A percentile compares a stretch with the other conserved stretches of the same genome.
phyloP scores from a whole-genome alignment of 1,140 invertebrate genomes.

The Polypedilum vanderplanki region DNA sequence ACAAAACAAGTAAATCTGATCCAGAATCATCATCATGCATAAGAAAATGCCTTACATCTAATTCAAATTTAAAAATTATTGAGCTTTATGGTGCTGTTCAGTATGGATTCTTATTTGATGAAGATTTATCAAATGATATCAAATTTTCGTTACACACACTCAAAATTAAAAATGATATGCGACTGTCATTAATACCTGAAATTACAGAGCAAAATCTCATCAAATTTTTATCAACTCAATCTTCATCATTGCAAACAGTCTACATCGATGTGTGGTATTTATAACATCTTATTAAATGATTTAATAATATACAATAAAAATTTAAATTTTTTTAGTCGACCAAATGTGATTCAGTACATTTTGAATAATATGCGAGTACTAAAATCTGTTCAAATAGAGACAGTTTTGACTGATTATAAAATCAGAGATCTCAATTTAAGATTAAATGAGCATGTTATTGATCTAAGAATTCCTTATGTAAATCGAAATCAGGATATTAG shows the following conservation, averaged over 20 bases:
- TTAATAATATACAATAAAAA: no score
- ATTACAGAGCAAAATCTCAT: background rate
- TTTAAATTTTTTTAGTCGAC: no score
- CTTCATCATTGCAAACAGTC: background rate
- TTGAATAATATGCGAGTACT: background rate
- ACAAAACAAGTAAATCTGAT: background rate
- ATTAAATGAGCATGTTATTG: background rate
- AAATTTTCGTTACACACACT: background rate
- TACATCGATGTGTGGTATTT: background rate
- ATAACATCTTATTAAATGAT: no score
- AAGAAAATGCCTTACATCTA: background rate
- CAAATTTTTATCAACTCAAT: background rate
- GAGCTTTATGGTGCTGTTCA: background rate
- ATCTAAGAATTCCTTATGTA: background rate
- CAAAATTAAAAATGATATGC: slow-evolving; percentile 9
- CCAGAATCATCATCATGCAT: background rate
- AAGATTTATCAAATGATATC: background rate
- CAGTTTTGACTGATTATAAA: background rate
- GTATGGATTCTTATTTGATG: background rate
- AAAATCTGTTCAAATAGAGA: background rate
- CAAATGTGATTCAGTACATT: background rate
- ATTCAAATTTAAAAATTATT: background rate
- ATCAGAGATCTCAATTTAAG: background rate
- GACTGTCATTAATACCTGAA: background rate
- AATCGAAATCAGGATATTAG: background rate